phyloP scores from a whole-genome alignment of 1,140 invertebrate species.

The Bombyx mandarina region DNA sequence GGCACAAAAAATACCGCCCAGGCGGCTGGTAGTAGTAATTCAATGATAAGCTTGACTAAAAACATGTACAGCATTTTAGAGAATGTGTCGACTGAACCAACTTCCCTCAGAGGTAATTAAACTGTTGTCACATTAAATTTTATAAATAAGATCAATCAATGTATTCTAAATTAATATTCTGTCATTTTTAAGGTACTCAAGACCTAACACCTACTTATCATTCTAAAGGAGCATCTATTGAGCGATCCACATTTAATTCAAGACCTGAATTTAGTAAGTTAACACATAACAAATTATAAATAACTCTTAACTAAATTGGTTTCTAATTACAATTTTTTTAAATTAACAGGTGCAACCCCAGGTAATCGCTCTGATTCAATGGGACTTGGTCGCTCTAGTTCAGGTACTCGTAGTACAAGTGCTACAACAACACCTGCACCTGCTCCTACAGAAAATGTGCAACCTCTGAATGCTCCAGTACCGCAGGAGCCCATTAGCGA shows the following conservation, averaged over 20 bases:
- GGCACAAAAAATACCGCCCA: slow-evolving; percentile 45
- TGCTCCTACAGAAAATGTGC: slow-evolving; percentile 10
- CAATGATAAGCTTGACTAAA: slow-evolving; percentile 45
- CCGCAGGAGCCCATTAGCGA: slow-evolving; percentile 38
- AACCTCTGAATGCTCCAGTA: slow-evolving; percentile 9
- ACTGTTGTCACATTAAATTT: neutral
- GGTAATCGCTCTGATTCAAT: slow-evolving; percentile 28
- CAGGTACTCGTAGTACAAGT: slow-evolving; percentile 26
- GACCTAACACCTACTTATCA: slow-evolving; percentile 46
- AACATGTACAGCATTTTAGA: slow-evolving; percentile 52
- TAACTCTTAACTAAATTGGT: neutral
- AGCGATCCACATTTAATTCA: slow-evolving; percentile 58
- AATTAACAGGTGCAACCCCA: slow-evolving; percentile 1
- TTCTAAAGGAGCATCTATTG: slow-evolving; percentile 52
- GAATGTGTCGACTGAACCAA: slow-evolving; percentile 41
- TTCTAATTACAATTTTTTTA: no score
- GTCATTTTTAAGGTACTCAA: slow-evolving; percentile 34
- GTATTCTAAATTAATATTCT: neutral
- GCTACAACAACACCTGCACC: slow-evolving; percentile 15
- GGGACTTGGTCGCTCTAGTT: slow-evolving; percentile 34
- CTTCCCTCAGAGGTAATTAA: slow-evolving; percentile 37
- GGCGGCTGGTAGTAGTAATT: slow-evolving; percentile 26
- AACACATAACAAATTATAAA: neutral
- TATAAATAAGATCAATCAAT: neutral
- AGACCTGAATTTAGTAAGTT: slow-evolving; percentile 52